A percentile compares a stretch with the other conserved stretches of the same genome.
Evolutionary conservation across 2,888 invertebrate species (phyloP).

Genomic region (Drosophila affinis): DNA sequence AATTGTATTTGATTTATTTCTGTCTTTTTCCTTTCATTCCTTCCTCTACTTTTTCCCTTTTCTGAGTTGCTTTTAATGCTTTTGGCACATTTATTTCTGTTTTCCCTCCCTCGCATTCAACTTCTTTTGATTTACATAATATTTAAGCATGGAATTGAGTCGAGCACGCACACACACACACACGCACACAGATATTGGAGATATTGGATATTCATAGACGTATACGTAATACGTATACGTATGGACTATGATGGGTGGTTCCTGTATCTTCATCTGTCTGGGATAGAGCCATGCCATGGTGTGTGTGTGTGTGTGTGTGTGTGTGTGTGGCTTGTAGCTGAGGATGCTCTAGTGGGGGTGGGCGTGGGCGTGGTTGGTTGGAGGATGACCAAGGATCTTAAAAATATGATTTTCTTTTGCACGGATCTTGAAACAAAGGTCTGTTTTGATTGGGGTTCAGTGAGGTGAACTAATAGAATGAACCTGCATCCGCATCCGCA

Average conservation of each 20-base stretch:
- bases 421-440: no score
- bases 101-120: neutral
- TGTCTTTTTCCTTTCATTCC: constrained; percentile 16
- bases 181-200: constrained; percentile 22
- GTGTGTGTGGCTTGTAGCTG: no score
- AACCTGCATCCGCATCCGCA: no score
- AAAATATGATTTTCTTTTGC: no score
- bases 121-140: constrained; percentile 52
- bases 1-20: constrained; percentile 31
- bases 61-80: constrained; percentile 47
- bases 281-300: no score
- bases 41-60: neutral
- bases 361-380: no score
- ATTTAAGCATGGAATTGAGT: constrained; percentile 47
- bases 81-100: constrained; percentile 63
- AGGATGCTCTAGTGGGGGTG: no score
- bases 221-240: constrained; percentile 9
- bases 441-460: no score
- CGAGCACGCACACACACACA: constrained; percentile 30
- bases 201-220: constrained; percentile 8
- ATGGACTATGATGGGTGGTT: constrained; percentile 1
- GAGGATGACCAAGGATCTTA: no score
- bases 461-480: no score
- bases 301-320: no score
- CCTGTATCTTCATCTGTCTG: neutral